A percentile compares a stretch with the other conserved stretches of the same genome.
These are phyloP conservation scores for Lophius piscatorius DNA, from an alignment of 2,113 vertebrate species.

Conservation along the genomic window DNA sequence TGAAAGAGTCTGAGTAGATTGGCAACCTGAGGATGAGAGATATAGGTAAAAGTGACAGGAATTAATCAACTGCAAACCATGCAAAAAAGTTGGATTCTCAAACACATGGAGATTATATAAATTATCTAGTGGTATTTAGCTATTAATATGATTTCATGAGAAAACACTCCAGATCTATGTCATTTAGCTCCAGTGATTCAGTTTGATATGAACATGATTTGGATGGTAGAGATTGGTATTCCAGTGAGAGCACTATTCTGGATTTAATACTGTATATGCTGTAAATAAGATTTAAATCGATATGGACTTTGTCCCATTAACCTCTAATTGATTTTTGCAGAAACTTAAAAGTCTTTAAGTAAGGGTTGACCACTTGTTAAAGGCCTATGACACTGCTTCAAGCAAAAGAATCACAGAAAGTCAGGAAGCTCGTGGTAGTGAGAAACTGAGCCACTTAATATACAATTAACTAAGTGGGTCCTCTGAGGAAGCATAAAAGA, in stretches of 20 bases:
- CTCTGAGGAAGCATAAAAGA: neutral
- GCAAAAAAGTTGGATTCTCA: no score
- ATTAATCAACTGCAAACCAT: slow-evolving; percentile 15
- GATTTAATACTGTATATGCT: no score
- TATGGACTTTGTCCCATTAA: neutral
- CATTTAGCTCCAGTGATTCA: no score
- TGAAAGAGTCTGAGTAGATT: slow-evolving; percentile 97
- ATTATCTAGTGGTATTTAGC: no score
- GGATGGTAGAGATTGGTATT: no score
- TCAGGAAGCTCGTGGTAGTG: slow-evolving; percentile 12
- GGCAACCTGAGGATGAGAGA: slow-evolving; percentile 85
- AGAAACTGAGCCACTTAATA: slow-evolving; percentile 5
- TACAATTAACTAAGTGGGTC: slow-evolving; percentile 8
- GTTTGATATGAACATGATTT: no score
- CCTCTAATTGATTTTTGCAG: slow-evolving; percentile 1
- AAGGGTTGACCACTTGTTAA: neutral
- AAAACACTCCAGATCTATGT: no score
- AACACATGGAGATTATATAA: no score
- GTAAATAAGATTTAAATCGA: no score
- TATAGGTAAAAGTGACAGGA: slow-evolving; percentile 1
- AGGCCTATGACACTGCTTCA: neutral
- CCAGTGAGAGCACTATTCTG: no score
- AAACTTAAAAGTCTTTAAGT: neutral
- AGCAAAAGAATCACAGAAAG: neutral
- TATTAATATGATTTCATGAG: no score